phyloP scores from a whole-genome alignment of 1,140 invertebrate species.

The Drosophila ananassae region DNA sequence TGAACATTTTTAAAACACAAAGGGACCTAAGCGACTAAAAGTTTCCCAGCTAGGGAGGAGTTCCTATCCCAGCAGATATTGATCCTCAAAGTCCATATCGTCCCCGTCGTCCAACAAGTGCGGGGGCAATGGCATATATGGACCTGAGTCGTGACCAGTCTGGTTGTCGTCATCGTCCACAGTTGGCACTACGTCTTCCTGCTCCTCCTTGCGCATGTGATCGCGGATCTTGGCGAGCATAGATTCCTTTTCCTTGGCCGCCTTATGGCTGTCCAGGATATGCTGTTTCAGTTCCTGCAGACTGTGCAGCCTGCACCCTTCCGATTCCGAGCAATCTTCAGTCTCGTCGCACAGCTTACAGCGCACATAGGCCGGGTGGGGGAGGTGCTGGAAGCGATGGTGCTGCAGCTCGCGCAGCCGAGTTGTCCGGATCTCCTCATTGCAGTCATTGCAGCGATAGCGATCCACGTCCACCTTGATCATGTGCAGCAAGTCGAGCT shows the following conservation, averaged over 20 bases:
- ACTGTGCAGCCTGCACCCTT: slow-evolving; percentile 42
- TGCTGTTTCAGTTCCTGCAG: slow-evolving; percentile 62
- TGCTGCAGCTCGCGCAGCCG: slow-evolving; percentile 60
- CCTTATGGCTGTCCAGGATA: slow-evolving; percentile 47
- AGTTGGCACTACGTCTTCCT: slow-evolving; percentile 18
- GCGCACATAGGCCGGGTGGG: slow-evolving; percentile 67
- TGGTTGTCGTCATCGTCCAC: slow-evolving; percentile 22
- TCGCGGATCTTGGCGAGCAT: slow-evolving; percentile 25
- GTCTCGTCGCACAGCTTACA: slow-evolving; percentile 57
- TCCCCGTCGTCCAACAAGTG: slow-evolving; percentile 60
- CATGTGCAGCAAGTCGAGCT: slow-evolving; percentile 59
- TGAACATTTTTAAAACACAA: not conserved
- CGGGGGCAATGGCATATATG: slow-evolving; percentile 66
- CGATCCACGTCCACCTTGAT: slow-evolving; percentile 53
- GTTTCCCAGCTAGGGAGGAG: not conserved
- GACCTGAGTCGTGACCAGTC: slow-evolving; percentile 27
- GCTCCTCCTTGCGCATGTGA: slow-evolving; percentile 39
- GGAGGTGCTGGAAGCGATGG: slow-evolving; percentile 72
- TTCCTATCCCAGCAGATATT: slow-evolving; percentile 66
- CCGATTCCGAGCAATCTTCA: slow-evolving; percentile 11
- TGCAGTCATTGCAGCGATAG: slow-evolving; percentile 68
- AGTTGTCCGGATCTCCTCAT: slow-evolving; percentile 63
- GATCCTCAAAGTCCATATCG: slow-evolving; percentile 63
- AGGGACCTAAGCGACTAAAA: not conserved
- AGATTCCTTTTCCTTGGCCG: slow-evolving; percentile 27